Evolutionary conservation across 37 sponge, comb jelly and placozoan species (phyloP), one percentile per base, ranked within the genome.

Genomic region (Petrosia ficiformis): DNA sequence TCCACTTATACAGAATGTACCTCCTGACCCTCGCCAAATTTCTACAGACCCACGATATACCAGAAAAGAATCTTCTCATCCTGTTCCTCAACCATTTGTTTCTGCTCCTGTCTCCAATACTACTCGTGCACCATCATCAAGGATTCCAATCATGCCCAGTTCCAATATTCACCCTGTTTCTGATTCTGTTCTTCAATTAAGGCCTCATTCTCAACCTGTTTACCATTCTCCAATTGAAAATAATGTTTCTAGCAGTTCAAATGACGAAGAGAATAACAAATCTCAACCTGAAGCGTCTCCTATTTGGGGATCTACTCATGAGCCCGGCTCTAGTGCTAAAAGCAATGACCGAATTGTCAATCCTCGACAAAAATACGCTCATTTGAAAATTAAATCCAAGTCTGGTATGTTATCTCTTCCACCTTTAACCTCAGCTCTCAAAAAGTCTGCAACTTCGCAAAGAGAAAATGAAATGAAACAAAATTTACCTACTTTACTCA

Each of bases 341-440:
- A 11, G 28, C n/a, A n/a, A 24, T n/a, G 28, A n/a, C 5, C 14
- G 63, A 61, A 26, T n/a, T 6, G 6, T 73, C 3, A 78, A 85
- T 40, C 86, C 86, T 5, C 73, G 86, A 5, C 56, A 25, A 22
- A 85, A 85, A 19, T 85, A 85, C 59, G 35, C 86, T 2, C 79
- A 85, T 37, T 38, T 85, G 26, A 85, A 85, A 60, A 85, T 85
- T 39, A 85, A 85, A 38, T 10, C 80, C n/a, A 78, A 78, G 22
- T 26, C 63, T 8, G n/a, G 63, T n/a, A 26, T 29, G 26, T 29
- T 29, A 6, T 5, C 14, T n/a, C n/a, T 4, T 39, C 40, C 4
- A 59, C 59, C 65, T 65, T 67, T 38, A 44, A 21, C 19, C 1
- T 57, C 61, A 22, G 33, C 64, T 29, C n/a, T 71, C 44, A 71